phyloP scores from a whole-genome alignment of 2,888 invertebrate species.

The Micoletzkya japonica region DNA sequence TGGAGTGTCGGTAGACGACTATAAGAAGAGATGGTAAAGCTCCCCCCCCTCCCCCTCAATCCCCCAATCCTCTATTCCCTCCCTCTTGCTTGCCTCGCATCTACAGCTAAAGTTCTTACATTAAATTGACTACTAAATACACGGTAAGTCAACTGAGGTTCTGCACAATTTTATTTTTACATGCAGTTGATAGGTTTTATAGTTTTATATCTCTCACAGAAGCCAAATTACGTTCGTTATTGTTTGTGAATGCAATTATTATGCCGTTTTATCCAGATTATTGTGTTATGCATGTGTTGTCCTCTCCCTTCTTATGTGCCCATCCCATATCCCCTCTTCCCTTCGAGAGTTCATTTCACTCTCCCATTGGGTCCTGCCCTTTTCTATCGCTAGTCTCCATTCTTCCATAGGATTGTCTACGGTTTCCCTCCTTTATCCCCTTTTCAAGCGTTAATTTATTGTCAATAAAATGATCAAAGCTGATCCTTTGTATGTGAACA shows the following conservation, averaged over 20 bases:
- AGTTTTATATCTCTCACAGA: too few relatives aligned
- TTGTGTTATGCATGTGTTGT: slow-evolving; percentile 11
- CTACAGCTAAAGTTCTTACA: too few relatives aligned
- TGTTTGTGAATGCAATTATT: neutral
- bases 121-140: too few relatives aligned
- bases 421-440: slow-evolving; percentile 7
- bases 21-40: slow-evolving; percentile 92
- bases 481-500: neutral
- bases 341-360: neutral
- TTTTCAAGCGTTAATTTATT: too few relatives aligned
- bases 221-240: too few relatives aligned
- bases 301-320: slow-evolving; percentile 1
- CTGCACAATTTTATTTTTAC: neutral
- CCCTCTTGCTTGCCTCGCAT: neutral
- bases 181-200: neutral
- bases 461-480: neutral
- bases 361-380: slow-evolving; percentile 15
- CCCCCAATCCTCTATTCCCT: slow-evolving; percentile 2
- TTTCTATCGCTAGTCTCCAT: slow-evolving; percentile 24
- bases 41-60: neutral
- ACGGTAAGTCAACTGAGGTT: neutral
- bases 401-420: slow-evolving; percentile 21
- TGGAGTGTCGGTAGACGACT: slow-evolving; percentile 98
- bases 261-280: neutral
- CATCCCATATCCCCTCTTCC: slow-evolving; percentile 6